phyloP scores from a whole-genome alignment of 2,797 vertebrate genomes.

The Spea hammondii region DNA sequence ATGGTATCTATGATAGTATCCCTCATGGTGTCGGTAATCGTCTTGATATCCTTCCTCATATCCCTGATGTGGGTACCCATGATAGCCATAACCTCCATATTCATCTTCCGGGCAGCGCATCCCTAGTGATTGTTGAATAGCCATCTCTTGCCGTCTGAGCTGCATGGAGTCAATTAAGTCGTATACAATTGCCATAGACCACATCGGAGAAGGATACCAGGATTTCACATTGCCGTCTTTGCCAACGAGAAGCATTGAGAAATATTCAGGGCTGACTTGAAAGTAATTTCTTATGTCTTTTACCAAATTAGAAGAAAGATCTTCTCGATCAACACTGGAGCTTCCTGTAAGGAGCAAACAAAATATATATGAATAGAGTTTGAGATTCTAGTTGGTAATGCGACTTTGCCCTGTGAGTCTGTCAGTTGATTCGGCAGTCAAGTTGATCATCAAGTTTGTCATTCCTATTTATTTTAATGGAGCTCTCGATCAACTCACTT shows the following conservation, averaged over 20 bases:
- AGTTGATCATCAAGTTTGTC: too few relatives aligned
- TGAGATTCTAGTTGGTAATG: too few relatives aligned
- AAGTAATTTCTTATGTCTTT: slow-evolving; percentile 98
- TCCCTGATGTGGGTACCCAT: slow-evolving; percentile 81
- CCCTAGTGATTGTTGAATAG: slow-evolving; percentile 94
- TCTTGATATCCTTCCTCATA: slow-evolving; percentile 94
- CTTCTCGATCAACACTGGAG: slow-evolving; percentile 90
- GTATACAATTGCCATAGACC: slow-evolving; percentile 96
- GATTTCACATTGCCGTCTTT: slow-evolving; percentile 98
- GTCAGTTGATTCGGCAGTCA: too few relatives aligned
- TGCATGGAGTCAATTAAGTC: slow-evolving; percentile 99
- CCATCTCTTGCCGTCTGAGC: slow-evolving; percentile 96
- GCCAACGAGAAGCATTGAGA: slow-evolving; percentile 97
- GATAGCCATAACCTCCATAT: slow-evolving; percentile 94
- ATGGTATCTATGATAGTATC: slow-evolving; percentile 86
- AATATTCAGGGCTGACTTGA: slow-evolving; percentile 95
- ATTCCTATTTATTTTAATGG: too few relatives aligned
- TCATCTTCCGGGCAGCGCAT: slow-evolving; percentile 97
- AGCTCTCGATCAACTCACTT: too few relatives aligned
- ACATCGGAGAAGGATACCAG: slow-evolving; percentile 98
- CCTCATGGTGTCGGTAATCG: slow-evolving; percentile 78
- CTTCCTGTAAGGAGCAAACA: slow-evolving; percentile 72
- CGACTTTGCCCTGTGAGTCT: too few relatives aligned
- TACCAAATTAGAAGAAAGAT: slow-evolving; percentile 81
- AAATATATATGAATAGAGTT: neutral